phyloP scores from a whole-genome alignment of 1,140 invertebrate species.

The Papilio machaon region DNA sequence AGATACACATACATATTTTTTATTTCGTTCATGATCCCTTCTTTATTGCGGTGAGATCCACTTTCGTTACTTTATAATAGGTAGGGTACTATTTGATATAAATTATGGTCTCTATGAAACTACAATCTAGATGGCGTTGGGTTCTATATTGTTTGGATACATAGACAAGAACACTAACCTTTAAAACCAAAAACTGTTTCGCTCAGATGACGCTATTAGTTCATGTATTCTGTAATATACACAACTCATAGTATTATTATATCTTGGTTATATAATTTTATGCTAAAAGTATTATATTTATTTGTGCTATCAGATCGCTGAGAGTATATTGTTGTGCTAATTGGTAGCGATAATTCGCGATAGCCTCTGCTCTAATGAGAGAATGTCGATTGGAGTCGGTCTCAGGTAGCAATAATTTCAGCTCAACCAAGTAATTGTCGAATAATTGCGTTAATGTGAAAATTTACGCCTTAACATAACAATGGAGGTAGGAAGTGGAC shows the following conservation, averaged over 20 bases:
- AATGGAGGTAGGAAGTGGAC: conserved; percentile 68
- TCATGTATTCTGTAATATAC: too few species aligned
- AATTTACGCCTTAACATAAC: conserved; percentile 76
- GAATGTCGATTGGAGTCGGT: conserved; percentile 63
- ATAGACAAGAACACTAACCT: neutral
- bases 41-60: neutral
- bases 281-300: neutral
- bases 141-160: neutral
- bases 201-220: neutral
- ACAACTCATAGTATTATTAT: neutral
- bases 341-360: conserved; percentile 69
- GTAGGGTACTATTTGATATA: neutral
- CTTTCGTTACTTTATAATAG: neutral
- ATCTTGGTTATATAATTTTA: neutral
- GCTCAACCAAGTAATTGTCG: conserved; percentile 74
- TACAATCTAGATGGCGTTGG: neutral
- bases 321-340: conserved; percentile 46
- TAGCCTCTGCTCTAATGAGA: conserved; percentile 65
- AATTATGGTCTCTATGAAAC: neutral
- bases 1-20: neutral
- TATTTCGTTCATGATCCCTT: neutral
- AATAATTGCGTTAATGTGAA: conserved; percentile 79
- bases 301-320: conserved; percentile 7
- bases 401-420: conserved; percentile 58
- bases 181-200: too few species aligned